Evolutionary conservation across 2,113 vertebrate species (phyloP).

Genomic region (Phainopepla nitens): DNA sequence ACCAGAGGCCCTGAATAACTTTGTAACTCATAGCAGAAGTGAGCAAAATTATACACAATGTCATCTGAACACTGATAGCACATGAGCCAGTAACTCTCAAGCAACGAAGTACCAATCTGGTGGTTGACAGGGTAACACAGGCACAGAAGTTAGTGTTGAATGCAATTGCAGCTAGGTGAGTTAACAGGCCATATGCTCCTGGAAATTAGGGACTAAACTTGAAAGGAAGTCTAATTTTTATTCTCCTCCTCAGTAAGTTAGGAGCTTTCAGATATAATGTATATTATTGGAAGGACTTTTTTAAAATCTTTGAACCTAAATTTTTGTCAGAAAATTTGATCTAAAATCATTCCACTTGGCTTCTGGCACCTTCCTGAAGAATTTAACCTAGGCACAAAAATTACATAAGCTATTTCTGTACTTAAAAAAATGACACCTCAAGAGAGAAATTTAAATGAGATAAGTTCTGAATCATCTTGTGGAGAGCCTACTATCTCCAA

Average conservation of each 20-base stretch:
- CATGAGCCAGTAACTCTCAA: not conserved
- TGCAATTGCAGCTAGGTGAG: not conserved
- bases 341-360: not conserved
- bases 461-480: not conserved
- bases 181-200: not conserved
- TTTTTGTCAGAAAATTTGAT: not conserved
- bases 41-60: not conserved
- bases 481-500: not conserved
- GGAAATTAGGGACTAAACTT: not conserved
- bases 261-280: not conserved
- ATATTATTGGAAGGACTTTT: not conserved
- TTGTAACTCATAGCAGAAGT: not conserved
- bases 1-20: not conserved
- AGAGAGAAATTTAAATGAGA: conserved; percentile 1
- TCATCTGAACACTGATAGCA: not conserved
- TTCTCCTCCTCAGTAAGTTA: not conserved
- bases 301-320: not conserved
- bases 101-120: not conserved
- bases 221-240: not conserved
- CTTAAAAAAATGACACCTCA: not conserved
- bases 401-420: not conserved
- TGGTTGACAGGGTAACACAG: not conserved
- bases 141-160: not conserved
- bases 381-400: not conserved
- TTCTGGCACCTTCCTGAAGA: not conserved